Base-by-base conservation (phyloP, 1,140 invertebrate genomes). In the Drosophila sucinea region DNA sequence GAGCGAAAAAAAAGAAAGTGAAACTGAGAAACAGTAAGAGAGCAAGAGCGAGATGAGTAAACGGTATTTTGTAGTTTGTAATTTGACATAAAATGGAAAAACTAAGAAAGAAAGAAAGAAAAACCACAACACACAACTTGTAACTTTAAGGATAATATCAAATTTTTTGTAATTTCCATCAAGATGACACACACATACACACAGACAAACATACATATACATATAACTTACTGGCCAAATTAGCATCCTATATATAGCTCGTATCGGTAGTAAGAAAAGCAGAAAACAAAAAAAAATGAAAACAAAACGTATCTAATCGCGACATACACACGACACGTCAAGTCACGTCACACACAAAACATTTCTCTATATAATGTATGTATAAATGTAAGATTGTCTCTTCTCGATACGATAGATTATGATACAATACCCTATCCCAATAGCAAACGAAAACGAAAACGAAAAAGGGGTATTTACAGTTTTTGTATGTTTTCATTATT, bases 341-440 rank as follows among this genome's bases (percentile, higher is more conserved):
- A 54, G 58, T 57, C 40, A 64, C 69, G 25, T 58, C 68, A 75
- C 71, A 86, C 65, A 17, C 6, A 6, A 47, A 47, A 17, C 44
- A 69, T 73, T 67, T 73, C 68, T 75, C 79, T 86, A 77, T 87
- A 79, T 77, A 77, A 75, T 85, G 79, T 86, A 86, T 85, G 79
- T 86, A 86, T 85, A 85, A 86, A 86, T 85, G 83, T 85, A 81
- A 51, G 44, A 51, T 27, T 51, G 23, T 51, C 44, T 27, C 5
- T 51, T 51, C 44, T 51, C 44, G 7, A 27, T 10, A 51, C 35
- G 35, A 38, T 38, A 30, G 30, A 30, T 30, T 3, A 30, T 30
- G 30, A 30, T 30, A 30, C 2, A 30, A 30, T 51, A 51, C 23
- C 44, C 44, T 27, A 51, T 51, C 23, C 23, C 10, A 1, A 38